Evolutionary conservation across 23 tunicate species (phyloP), one percentile per base, ranked within the genome.

Genomic region (Styela clava): DNA sequence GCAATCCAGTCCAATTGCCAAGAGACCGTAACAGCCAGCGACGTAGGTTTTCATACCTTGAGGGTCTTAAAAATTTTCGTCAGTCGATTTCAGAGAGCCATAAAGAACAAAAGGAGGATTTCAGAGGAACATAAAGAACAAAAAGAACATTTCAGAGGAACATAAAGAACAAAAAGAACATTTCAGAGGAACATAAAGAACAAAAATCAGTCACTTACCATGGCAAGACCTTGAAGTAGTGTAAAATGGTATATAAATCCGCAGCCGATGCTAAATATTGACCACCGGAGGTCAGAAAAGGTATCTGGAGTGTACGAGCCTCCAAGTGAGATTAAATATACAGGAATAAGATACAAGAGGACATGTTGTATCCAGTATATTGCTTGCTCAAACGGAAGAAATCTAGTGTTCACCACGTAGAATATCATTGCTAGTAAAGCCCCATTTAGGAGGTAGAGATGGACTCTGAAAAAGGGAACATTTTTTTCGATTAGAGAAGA

Each of bases 291-390:
- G 68, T 87, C 89, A 1, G 74, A 79, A 3, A 87, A 24, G 2
- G 89, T 82, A 31, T 93, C 98, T 16, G 88, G 74, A 22, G 84
- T 83, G 61, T 68, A 88, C 2, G 86, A 79, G 28, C 88, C 88
- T 1, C 93, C 93, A 34, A 82, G 78, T 23, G 89, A 63, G 0
- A 93, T 67, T 69, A 93, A 70, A 77, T 85, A 93, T 1, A 85
- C 69, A 24, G 98, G 98, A 3, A 74, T 73, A 35, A 85, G 22
- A 78, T 93, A 93, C 12, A 93, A 44, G 12, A 88, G 73, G n/a
- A 87, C 65, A 85, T 93, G 98, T 56, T 93, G 98, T 1, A 88
- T 62, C 98, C 98, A 93, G 74, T 93, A 93, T 3, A 85, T 84
- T n/a, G 83, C 74, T 0, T 26, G 65, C 65, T 93, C 98, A 52